Conservation (phyloP, 2,113 vertebrate species). For the Donacobius atricapilla region DNA sequence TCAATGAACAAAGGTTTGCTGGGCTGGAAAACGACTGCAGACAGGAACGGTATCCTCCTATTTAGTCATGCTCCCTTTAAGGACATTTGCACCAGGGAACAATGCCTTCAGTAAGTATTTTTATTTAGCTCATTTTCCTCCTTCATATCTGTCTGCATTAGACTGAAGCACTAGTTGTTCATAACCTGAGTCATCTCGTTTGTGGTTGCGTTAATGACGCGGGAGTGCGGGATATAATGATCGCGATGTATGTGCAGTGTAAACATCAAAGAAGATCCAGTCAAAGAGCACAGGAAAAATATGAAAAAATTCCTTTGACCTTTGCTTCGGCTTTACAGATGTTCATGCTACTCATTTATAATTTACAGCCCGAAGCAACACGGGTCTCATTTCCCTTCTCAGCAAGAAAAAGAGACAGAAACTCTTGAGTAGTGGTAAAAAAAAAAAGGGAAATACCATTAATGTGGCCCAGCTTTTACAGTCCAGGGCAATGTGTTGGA, state of each 20-base stretch:
- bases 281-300: slow-evolving; percentile 23
- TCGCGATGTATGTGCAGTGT: neutral
- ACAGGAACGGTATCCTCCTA: neutral
- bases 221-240: neutral
- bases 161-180: neutral
- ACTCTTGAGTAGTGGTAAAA: neutral
- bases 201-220: slow-evolving; percentile 55
- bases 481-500: neutral
- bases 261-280: slow-evolving; percentile 62
- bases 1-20: neutral
- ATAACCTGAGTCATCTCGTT: neutral
- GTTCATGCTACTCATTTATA: slow-evolving; percentile 48
- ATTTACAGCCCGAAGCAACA: slow-evolving; percentile 53
- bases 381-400: neutral
- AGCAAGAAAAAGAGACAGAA: neutral
- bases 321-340: slow-evolving; percentile 24
- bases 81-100: neutral
- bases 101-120: slow-evolving; percentile 13
- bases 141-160: neutral
- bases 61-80: neutral
- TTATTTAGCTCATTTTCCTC: slow-evolving; percentile 39
- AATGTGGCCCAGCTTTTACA: neutral
- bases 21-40: neutral
- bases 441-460: neutral
- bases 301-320: slow-evolving; percentile 19